phyloP scores from a whole-genome alignment of 35 echinoderm and acorn worm species.

The Ptychodera flava region DNA sequence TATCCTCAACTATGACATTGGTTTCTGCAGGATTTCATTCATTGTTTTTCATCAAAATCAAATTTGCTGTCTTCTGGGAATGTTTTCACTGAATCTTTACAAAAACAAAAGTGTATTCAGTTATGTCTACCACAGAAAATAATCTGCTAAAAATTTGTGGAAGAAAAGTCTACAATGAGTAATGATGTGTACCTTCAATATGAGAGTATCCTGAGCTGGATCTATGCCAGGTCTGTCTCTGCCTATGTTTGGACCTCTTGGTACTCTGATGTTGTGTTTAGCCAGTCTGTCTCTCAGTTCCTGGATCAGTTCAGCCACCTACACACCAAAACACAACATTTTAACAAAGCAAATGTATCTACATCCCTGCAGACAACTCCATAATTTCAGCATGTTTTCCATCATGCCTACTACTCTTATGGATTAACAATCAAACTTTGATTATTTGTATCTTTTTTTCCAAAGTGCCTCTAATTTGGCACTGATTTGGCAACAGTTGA shows the following conservation, averaged over 20 bases:
- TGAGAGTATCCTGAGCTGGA: constrained; percentile 56
- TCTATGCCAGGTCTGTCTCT: constrained; percentile 37
- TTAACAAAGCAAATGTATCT: not conserved
- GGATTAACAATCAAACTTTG: not conserved
- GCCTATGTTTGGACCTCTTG: constrained; percentile 22
- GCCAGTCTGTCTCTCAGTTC: constrained; percentile 62
- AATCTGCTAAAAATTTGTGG: too few relatives aligned
- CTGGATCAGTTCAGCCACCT: constrained; percentile 55
- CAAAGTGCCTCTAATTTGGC: not conserved
- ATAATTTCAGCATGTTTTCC: not conserved
- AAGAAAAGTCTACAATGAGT: too few relatives aligned
- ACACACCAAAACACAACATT: not conserved
- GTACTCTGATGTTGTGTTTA: constrained; percentile 69
- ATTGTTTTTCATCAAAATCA: too few relatives aligned
- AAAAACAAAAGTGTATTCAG: too few relatives aligned
- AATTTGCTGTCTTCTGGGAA: too few relatives aligned
- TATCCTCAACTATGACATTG: too few relatives aligned
- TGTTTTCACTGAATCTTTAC: too few relatives aligned
- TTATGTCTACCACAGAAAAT: too few relatives aligned
- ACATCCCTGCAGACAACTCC: not conserved
- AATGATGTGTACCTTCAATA: constrained; percentile 96
- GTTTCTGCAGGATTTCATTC: too few relatives aligned
- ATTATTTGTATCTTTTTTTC: not conserved
- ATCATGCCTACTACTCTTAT: not conserved
- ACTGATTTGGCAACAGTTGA: too few relatives aligned